phyloP scores from a whole-genome alignment of 2,797 vertebrate species.

The Cheirogaleus major region DNA sequence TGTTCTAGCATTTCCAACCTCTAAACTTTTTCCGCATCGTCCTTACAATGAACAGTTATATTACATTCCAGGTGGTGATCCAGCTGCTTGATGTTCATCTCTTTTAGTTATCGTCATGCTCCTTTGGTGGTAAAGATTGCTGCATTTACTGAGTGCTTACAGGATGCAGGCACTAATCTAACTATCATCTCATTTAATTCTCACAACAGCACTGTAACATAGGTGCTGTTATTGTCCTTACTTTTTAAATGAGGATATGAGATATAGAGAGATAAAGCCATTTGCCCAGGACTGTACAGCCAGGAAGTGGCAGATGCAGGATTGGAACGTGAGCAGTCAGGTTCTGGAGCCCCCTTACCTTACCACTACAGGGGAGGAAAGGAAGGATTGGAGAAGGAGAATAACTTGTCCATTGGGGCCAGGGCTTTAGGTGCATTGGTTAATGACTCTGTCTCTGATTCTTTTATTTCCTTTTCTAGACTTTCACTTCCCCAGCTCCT shows the following conservation, averaged over 20 bases:
- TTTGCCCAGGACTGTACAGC: background rate
- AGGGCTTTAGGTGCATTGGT: background rate
- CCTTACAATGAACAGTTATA: background rate
- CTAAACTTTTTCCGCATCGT: background rate
- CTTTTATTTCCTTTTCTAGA: background rate
- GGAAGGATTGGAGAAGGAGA: fast-evolving
- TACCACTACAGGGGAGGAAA: background rate
- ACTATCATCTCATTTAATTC: background rate
- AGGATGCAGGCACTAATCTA: background rate
- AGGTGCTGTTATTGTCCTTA: background rate
- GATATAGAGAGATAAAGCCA: background rate
- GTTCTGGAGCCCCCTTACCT: background rate
- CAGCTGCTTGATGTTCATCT: background rate
- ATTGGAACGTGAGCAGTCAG: background rate
- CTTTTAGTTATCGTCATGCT: background rate
- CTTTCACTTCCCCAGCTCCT: background rate
- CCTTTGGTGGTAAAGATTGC: background rate
- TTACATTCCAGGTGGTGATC: background rate
- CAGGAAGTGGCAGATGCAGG: background rate
- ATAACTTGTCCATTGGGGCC: background rate
- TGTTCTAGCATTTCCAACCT: background rate
- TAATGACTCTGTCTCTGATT: background rate
- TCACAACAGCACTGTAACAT: background rate
- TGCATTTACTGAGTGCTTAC: background rate
- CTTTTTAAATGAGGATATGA: background rate